Base-by-base conservation (phyloP, 2,888 invertebrate genomes). In the Lydus trimaculatus region DNA sequence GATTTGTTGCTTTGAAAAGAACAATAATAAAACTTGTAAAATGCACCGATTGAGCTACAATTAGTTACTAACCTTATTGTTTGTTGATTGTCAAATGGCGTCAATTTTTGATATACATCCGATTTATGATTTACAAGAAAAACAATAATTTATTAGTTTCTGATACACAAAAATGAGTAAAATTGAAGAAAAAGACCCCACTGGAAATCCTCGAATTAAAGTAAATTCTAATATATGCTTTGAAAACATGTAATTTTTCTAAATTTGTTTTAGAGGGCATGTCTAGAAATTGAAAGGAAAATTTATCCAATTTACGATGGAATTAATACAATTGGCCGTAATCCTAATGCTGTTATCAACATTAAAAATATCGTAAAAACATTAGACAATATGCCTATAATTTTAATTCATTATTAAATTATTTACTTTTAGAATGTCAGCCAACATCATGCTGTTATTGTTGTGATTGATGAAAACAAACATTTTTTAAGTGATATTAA, bases 391-490 rank as follows among this genome's bases (percentile, higher is more conserved):
- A n/a, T n/a, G n/a, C 4, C 4, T 72, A 63, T 31, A n/a, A 52
- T 61, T 28, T 60, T 56, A 25, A 4, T 59, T 17, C 43, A 33
- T 7, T 17, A 56, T 13, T 25, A 56, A 25, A 36, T 31, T 25
- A 17, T 36, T 31, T n/a, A 11, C 15, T 28, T 58, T 77, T 79
- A 85, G 84, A 81, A 75, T 63, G 76, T 84, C 13, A 85, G 85
- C 68, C 82, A 84, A 61, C 77, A 82, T 61, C 85, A 85, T 70
- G 83, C 83, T n/a, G 63, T 82, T 63, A 76, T 85, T 61, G 79
- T 80, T n/a, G 75, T 83, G 31, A 69, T 82, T 20, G 77, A 81
- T 71, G 77, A 80, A 39, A 73, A 73, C 31, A 72, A 75, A 59
- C 82, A 83, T 67, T 84, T 77, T 66, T 69, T 84, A 33, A 81